Conservation (phyloP, 2,113 vertebrate genomes). For the Meriones unguiculatus region DNA sequence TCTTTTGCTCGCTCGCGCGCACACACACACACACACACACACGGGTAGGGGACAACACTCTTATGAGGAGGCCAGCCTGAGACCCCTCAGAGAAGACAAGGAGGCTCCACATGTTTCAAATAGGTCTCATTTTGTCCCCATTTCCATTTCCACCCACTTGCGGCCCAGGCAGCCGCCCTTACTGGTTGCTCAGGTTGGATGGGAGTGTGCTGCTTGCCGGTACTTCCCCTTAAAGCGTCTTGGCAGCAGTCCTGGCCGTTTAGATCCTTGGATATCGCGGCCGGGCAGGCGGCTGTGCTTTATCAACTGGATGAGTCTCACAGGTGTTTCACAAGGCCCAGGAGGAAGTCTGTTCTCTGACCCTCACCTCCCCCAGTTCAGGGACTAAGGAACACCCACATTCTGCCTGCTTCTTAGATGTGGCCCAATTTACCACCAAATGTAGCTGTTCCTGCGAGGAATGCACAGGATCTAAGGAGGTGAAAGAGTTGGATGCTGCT, state of each 20-base stretch:
- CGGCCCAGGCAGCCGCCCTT: slow-evolving; percentile 52
- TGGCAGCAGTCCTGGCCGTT: slow-evolving; percentile 53
- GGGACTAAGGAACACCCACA: not conserved
- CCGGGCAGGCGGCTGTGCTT: slow-evolving; percentile 62
- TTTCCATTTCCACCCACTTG: slow-evolving; percentile 52
- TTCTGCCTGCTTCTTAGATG: not conserved
- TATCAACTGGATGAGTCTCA: slow-evolving; percentile 39
- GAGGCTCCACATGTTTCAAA: not conserved
- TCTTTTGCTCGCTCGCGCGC: not conserved
- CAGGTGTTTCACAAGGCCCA: slow-evolving; percentile 61
- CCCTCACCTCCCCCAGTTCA: not conserved
- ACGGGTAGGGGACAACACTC: not conserved
- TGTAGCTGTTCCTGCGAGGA: not conserved
- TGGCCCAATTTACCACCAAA: not conserved
- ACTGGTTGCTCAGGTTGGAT: slow-evolving; percentile 80
- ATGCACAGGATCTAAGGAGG: not conserved
- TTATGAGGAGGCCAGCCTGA: not conserved
- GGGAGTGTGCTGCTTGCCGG: slow-evolving; percentile 55
- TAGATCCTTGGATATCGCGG: slow-evolving; percentile 41
- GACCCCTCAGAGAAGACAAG: not conserved
- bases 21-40: not conserved
- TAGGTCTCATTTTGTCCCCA: slow-evolving; percentile 43
- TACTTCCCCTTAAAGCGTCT: slow-evolving; percentile 77
- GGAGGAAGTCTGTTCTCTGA: not conserved
- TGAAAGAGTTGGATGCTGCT: not conserved